Conservation (phyloP, 2,113 vertebrate species). For the Amazona guildingii region DNA sequence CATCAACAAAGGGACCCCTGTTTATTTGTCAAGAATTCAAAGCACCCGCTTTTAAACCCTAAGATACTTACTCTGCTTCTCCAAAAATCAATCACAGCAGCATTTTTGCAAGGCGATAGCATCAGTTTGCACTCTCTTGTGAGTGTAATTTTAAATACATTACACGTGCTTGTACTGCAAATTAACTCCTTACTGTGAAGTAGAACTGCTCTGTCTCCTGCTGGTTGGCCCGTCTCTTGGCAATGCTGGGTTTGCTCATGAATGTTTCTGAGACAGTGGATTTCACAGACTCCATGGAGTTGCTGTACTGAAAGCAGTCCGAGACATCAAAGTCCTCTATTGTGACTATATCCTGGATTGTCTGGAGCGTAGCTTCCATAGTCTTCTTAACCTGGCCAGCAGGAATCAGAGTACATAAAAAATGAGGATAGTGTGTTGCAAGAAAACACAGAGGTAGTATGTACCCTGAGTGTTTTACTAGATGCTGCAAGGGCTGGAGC, state of each 20-base stretch:
- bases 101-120: neutral
- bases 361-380: slow-evolving; percentile 97
- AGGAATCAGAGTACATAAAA: neutral
- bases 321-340: slow-evolving; percentile 97
- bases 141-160: neutral
- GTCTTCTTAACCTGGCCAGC: slow-evolving; percentile 93
- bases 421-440: rapidly evolving
- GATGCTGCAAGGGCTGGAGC: neutral
- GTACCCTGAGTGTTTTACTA: neutral
- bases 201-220: slow-evolving; percentile 99
- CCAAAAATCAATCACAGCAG: neutral
- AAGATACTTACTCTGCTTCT: neutral
- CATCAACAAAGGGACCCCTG: neutral
- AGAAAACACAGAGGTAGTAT: neutral
- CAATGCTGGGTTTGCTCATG: slow-evolving; percentile 98
- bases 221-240: slow-evolving; percentile 95
- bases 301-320: slow-evolving; percentile 98
- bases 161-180: rapidly evolving
- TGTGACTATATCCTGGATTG: slow-evolving; percentile 97
- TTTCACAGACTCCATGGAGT: slow-evolving; percentile 99
- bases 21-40: neutral
- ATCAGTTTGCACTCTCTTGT: neutral
- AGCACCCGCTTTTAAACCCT: neutral
- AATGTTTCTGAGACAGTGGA: slow-evolving; percentile 95
- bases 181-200: slow-evolving; percentile 85